Percentiles rank a stretch among this genome's conserved stretches.
Conservation (phyloP, 2,113 vertebrate species). For the Furnarius figulus region DNA sequence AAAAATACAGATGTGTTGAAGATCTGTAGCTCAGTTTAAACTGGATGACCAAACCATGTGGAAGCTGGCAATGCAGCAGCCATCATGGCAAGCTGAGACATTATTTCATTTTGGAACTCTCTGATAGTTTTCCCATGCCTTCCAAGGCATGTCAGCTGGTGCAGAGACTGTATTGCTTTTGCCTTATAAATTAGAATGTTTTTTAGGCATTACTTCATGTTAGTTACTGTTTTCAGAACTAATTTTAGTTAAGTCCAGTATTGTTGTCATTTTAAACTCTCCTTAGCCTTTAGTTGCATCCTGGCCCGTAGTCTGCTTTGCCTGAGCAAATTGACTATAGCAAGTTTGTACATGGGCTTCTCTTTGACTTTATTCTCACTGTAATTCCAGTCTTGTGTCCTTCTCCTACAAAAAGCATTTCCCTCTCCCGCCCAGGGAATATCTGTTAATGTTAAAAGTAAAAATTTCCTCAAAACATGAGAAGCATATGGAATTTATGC, state of each 20-base stretch:
- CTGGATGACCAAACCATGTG: background rate
- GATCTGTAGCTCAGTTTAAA: background rate
- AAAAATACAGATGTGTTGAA: background rate
- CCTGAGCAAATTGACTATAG: background rate
- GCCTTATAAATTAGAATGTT: background rate
- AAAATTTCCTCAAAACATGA: background rate
- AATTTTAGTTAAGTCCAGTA: background rate
- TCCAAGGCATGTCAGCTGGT: background rate
- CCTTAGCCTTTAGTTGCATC: background rate
- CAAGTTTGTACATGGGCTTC: background rate
- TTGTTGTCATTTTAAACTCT: background rate
- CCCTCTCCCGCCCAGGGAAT: background rate
- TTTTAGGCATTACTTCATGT: background rate
- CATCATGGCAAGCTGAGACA: background rate
- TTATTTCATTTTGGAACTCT: conserved; percentile 12
- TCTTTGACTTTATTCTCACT: background rate
- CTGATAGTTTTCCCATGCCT: background rate
- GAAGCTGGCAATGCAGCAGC: background rate
- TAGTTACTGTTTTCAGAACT: background rate
- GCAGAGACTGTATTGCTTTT: background rate
- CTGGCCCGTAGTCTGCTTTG: background rate
- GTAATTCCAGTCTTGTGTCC: background rate
- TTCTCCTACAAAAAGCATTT: background rate
- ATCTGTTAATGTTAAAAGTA: background rate
- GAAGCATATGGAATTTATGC: background rate